phyloP scores from a whole-genome alignment of 2,797 vertebrate species.

The Ambastaia sidthimunki region DNA sequence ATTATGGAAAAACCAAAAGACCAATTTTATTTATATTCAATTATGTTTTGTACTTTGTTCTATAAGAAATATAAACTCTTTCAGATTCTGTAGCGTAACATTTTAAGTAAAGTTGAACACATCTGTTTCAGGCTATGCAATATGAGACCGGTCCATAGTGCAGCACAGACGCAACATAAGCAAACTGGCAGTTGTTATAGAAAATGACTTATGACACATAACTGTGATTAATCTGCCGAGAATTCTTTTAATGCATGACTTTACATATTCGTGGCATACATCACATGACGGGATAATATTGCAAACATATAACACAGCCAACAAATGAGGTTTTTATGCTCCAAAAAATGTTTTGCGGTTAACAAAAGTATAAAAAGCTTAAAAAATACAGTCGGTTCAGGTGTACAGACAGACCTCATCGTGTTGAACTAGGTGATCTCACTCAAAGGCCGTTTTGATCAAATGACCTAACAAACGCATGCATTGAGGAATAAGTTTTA shows the following conservation, averaged over 20 bases:
- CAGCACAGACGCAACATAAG: conserved; percentile 47
- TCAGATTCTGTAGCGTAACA: conserved; percentile 9
- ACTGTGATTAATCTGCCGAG: conserved; percentile 57
- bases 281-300: conserved; percentile 18
- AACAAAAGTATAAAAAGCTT: conserved; percentile 14
- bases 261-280: conserved; percentile 44
- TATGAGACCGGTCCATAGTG: conserved; percentile 40
- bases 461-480: conserved; percentile 21
- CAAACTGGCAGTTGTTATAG: conserved; percentile 57
- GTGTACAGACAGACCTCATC: not conserved
- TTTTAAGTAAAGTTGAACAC: conserved; percentile 37
- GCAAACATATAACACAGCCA: conserved; percentile 7
- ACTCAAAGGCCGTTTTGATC: conserved; percentile 3
- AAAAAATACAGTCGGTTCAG: conserved; percentile 10
- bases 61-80: not conserved
- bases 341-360: conserved; percentile 28
- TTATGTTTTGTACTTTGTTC: not conserved
- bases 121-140: conserved; percentile 56
- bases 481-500: conserved; percentile 28
- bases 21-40: no score
- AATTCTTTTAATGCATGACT: conserved; percentile 54
- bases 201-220: conserved; percentile 56
- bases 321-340: conserved; percentile 22
- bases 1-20: conserved; percentile 15
- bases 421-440: conserved; percentile 43